Base-by-base conservation (phyloP, 1,140 invertebrate species). In the Temnothorax nylanderi region DNA sequence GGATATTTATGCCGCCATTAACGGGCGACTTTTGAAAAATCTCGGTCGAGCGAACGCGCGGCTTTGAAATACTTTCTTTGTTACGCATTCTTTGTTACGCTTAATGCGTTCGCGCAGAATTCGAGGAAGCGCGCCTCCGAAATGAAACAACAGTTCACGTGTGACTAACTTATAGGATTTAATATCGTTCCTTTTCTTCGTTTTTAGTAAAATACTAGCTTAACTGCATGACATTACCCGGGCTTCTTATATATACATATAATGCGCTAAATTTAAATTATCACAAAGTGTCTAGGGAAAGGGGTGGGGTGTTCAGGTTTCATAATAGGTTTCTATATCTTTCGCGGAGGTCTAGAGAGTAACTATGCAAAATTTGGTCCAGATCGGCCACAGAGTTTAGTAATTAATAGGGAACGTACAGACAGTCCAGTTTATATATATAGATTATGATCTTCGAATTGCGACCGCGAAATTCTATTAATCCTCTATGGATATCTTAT, bases 1-100 rank as follows among this genome's bases (percentile, higher is more conserved):
- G 72, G 87, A 90, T 90, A 90, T 90, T 90, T 88, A 90, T 90
- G 89, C 87, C 64, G 64, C 47, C 85, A 72, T 86, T 90, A 88
- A 88, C 80, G 60, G 78, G 49, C 41, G 86, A 89, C 71, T 81
- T 85, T 77, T 88, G 84, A 90, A 88, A 90, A 90, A 88, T 90
- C 80, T 88, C 78, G 58, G 54, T 69, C 81, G 74, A 51, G 60
- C 80, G 69, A 62, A 69, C 41, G 80, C 60, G 16, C 65, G 34
- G 54, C 65, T 84, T 41, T 16, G 18, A 34, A 69, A 54, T 51
- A 26, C 51, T 77, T 80, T 67, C 58, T 77, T 77, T 62, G 72
- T 77, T 85, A 77, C 56, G 71, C 82, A 47, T 77, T 77, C 58
- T 77, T 78, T 64, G 75, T 78, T 85, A 78, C 58, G 72, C 82